Percentiles rank a stretch among this genome's conserved stretches.
Evolutionary conservation across 2,797 vertebrate genomes (phyloP).

Genomic region (Odontamblyopus rebecca): DNA sequence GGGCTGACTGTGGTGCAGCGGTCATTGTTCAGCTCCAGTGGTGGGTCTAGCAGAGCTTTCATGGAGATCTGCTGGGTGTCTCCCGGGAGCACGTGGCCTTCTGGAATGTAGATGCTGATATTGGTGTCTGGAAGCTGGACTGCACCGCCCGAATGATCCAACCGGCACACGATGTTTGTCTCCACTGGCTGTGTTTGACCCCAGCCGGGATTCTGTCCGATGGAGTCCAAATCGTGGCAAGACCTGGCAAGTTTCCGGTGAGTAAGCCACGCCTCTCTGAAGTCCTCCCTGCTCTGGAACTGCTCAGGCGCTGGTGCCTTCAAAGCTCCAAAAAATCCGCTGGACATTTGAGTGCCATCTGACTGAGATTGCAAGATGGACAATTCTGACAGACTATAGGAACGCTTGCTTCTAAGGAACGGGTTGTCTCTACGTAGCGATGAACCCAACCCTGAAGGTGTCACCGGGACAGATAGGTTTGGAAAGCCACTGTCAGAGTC

Average conservation of each 20-base stretch:
- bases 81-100: slow-evolving; percentile 86
- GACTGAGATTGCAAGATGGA: slow-evolving; percentile 90
- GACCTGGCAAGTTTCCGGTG: slow-evolving; percentile 94
- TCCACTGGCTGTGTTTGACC: slow-evolving; percentile 97
- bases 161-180: slow-evolving; percentile 89
- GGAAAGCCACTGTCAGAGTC: slow-evolving; percentile 70
- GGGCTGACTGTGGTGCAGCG: slow-evolving; percentile 89
- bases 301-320: slow-evolving; percentile 93
- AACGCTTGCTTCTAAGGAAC: slow-evolving; percentile 93
- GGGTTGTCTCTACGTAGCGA: slow-evolving; percentile 82
- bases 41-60: slow-evolving; percentile 92
- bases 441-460: slow-evolving; percentile 40
- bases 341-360: slow-evolving; percentile 63
- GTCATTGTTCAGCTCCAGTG: slow-evolving; percentile 91
- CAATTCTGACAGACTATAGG: slow-evolving; percentile 93
- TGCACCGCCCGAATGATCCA: slow-evolving; percentile 88
- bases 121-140: slow-evolving; percentile 93
- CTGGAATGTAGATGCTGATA: slow-evolving; percentile 88
- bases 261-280: slow-evolving; percentile 92
- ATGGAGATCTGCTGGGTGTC: slow-evolving; percentile 93
- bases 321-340: slow-evolving; percentile 84
- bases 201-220: slow-evolving; percentile 97
- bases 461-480: slow-evolving; percentile 72
- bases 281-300: slow-evolving; percentile 95
- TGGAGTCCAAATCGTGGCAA: slow-evolving; percentile 91